phyloP scores from a whole-genome alignment of 1,140 invertebrate genomes.

The Zaprionus inermis region DNA sequence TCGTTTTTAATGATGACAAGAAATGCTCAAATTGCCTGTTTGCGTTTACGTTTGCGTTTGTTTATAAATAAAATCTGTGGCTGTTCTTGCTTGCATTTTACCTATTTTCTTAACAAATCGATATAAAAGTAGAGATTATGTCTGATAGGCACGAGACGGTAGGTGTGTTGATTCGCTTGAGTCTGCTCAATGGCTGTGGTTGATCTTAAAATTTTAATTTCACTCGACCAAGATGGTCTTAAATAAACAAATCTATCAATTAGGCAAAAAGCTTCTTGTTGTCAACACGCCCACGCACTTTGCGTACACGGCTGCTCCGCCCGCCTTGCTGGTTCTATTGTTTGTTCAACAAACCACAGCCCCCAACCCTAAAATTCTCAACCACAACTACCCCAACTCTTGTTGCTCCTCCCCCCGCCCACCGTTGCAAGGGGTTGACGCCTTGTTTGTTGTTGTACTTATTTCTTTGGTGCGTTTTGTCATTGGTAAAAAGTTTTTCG shows the following conservation, averaged over 20 bases:
- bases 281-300: conserved; percentile 61
- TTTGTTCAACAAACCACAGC: conserved; percentile 44
- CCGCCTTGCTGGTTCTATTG: conserved; percentile 48
- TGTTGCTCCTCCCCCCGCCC: conserved; percentile 17
- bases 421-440: conserved; percentile 11
- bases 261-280: conserved; percentile 62
- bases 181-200: too few species aligned
- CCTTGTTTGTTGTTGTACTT: conserved; percentile 5
- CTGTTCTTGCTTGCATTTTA: too few species aligned
- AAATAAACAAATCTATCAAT: conserved; percentile 62
- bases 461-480: conserved; percentile 48
- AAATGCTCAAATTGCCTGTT: too few species aligned
- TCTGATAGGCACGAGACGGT: too few species aligned
- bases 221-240: background rate
- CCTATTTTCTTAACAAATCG: too few species aligned
- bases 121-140: too few species aligned
- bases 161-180: too few species aligned
- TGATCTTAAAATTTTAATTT: background rate
- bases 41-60: too few species aligned
- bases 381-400: conserved; percentile 19
- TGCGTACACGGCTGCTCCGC: background rate
- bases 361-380: background rate
- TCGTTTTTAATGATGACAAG: too few species aligned
- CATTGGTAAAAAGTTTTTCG: conserved; percentile 65
- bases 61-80: too few species aligned